Conservation (phyloP, 1,140 invertebrate species). For the Drosophila bocki region DNA sequence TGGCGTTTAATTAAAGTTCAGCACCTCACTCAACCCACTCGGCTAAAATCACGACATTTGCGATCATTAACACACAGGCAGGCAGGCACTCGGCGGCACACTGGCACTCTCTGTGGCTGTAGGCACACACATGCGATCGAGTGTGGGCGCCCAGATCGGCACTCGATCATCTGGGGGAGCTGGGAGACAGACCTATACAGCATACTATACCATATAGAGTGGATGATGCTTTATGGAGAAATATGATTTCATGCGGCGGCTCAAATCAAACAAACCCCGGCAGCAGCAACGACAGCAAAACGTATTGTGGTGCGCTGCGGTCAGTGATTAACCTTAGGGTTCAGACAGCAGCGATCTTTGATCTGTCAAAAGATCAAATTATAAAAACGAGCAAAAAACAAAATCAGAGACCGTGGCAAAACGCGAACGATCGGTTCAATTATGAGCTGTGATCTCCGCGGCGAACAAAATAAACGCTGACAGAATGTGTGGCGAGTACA, state of each 20-base stretch:
- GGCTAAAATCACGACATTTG: slow-evolving; percentile 54
- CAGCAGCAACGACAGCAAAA: slow-evolving; percentile 9
- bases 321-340: slow-evolving; percentile 54
- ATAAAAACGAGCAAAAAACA: slow-evolving; percentile 21
- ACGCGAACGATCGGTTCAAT: slow-evolving; percentile 32
- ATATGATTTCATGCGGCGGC: slow-evolving; percentile 55
- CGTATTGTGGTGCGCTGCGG: slow-evolving; percentile 33
- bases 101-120: slow-evolving; percentile 5
- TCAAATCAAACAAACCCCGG: slow-evolving; percentile 46
- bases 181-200: slow-evolving; percentile 22
- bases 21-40: slow-evolving; percentile 53
- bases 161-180: slow-evolving; percentile 45
- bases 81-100: background rate
- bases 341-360: slow-evolving; percentile 48
- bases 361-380: slow-evolving; percentile 55
- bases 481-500: slow-evolving; percentile 39
- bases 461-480: slow-evolving; percentile 29
- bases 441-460: slow-evolving; percentile 32
- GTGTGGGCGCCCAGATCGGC: slow-evolving; percentile 51
- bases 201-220: slow-evolving; percentile 19
- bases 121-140: slow-evolving; percentile 39
- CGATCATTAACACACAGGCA: slow-evolving; percentile 48
- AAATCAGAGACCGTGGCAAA: slow-evolving; percentile 30
- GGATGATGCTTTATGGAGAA: slow-evolving; percentile 46
- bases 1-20: slow-evolving; percentile 55